Evolutionary conservation across 2,797 vertebrate species (phyloP).

Genomic region (Pangasius sanitwongsei): DNA sequence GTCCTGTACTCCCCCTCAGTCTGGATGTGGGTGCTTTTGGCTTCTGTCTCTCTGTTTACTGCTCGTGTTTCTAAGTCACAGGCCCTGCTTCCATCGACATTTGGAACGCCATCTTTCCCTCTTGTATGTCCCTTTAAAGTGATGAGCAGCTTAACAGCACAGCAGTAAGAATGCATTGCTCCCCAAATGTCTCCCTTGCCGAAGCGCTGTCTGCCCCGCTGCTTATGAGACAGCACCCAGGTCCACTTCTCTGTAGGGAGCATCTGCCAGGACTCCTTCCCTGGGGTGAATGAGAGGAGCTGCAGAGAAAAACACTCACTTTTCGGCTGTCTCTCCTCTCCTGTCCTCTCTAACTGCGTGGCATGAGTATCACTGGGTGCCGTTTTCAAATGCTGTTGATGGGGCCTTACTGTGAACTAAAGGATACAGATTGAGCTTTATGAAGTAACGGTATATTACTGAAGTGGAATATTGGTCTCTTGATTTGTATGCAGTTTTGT

Average conservation of each 20-base stretch:
- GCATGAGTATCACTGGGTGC: background rate
- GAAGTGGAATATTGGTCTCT: background rate
- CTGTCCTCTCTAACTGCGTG: background rate
- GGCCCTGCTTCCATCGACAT: conserved; percentile 41
- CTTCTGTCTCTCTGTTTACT: conserved; percentile 13
- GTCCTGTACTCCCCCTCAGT: conserved; percentile 66
- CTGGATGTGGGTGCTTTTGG: conserved; percentile 36
- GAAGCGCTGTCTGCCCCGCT: conserved; percentile 79
- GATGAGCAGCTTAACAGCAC: conserved; percentile 82
- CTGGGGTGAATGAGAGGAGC: conserved; percentile 77
- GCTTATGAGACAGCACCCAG: conserved; percentile 78
- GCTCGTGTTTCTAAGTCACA: conserved; percentile 13
- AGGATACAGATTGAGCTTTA: background rate
- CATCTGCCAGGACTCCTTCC: conserved; percentile 85
- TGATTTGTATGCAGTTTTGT: background rate
- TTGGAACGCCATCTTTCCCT: conserved; percentile 45
- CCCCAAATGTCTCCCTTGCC: conserved; percentile 79
- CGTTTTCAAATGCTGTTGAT: conserved; percentile 16
- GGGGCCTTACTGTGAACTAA: conserved; percentile 43
- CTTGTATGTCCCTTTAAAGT: conserved; percentile 65
- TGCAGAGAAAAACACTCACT: conserved; percentile 66
- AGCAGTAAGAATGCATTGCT: conserved; percentile 82
- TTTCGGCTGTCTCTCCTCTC: background rate
- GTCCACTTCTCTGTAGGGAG: conserved; percentile 76
- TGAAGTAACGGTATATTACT: background rate